A percentile compares a stretch with the other conserved stretches of the same genome.
Evolutionary conservation across 2,113 vertebrate species (phyloP).

Genomic region (Brevimyrus niger): DNA sequence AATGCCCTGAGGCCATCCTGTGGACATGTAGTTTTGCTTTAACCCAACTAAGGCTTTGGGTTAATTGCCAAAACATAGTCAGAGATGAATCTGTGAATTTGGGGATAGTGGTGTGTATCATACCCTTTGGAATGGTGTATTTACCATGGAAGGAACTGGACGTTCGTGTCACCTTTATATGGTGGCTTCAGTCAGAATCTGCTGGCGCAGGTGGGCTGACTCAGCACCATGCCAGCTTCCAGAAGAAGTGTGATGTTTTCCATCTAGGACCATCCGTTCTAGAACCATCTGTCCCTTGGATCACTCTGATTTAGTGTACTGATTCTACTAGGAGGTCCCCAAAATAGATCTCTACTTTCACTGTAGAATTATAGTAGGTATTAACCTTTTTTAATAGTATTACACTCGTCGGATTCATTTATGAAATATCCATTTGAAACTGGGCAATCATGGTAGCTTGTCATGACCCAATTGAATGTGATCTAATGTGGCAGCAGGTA

Average conservation of each 20-base stretch:
- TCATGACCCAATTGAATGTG: neutral
- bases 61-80: neutral
- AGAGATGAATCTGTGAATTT: neutral
- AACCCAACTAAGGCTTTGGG: neutral
- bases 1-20: neutral
- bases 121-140: neutral
- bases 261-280: neutral
- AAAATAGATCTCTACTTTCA: neutral
- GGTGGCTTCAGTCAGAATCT: neutral
- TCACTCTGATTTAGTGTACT: neutral
- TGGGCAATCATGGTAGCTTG: neutral
- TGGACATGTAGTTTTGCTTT: neutral
- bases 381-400: neutral
- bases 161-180: neutral
- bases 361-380: neutral
- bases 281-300: slow-evolving; percentile 1
- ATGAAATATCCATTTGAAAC: neutral
- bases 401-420: neutral
- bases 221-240: neutral
- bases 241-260: neutral
- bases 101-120: neutral
- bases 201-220: neutral
- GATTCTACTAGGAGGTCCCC: neutral
- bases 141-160: neutral
- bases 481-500: neutral